A percentile compares a stretch with the other conserved stretches of the same genome.
Conservation (phyloP, 2,797 vertebrate genomes). For the Gallirallus australis region DNA sequence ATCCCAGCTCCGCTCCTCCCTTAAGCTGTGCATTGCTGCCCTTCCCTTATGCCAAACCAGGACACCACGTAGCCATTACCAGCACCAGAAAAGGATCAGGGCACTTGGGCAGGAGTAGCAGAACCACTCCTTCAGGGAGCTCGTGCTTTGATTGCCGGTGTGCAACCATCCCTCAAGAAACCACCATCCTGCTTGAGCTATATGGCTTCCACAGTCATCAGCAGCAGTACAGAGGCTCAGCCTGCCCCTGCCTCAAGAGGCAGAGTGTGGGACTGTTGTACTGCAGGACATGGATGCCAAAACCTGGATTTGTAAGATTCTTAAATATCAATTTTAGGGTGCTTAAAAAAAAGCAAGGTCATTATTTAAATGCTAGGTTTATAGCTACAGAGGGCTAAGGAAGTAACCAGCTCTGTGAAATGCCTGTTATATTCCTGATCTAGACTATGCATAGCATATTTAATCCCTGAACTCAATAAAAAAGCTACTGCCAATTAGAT, state of each 20-base stretch:
- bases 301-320: neutral
- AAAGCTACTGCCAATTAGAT: neutral
- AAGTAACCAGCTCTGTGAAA: neutral
- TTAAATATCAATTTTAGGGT: neutral
- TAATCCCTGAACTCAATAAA: neutral
- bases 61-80: rapidly evolving
- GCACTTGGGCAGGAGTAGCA: neutral
- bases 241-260: neutral
- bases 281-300: neutral
- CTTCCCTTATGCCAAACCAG: neutral
- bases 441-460: neutral
- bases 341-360: neutral
- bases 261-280: neutral
- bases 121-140: neutral
- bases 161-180: neutral
- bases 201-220: rapidly evolving
- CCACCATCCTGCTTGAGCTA: neutral
- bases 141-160: rapidly evolving
- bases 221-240: neutral
- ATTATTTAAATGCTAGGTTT: neutral
- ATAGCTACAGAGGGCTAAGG: neutral
- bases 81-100: neutral
- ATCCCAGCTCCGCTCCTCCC: rapidly evolving
- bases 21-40: neutral
- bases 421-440: neutral